Evolutionary conservation across 2,113 vertebrate species (phyloP), one percentile per base, ranked within the genome.

Genomic region (Paradisaea rubra): DNA sequence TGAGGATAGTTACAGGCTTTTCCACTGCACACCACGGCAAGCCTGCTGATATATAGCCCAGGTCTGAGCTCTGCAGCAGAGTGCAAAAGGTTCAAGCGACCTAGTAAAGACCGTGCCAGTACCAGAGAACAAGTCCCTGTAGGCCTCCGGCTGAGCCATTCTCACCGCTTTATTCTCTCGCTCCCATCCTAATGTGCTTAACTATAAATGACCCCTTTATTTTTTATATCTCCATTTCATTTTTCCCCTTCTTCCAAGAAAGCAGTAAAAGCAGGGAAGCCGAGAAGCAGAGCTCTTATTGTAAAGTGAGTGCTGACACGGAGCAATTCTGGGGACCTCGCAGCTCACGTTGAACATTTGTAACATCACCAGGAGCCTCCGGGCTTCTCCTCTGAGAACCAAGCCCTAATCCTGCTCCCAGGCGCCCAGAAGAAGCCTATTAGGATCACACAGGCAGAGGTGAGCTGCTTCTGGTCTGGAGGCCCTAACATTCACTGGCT

Each of bases 191-290:
- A 87, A 94, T 54, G 90, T 88, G 53, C 91, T 96, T 94, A 60
- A 81, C 84, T 93, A 93, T 92, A 88, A 96, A 95, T 86, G 84
- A 94, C 91, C 83, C 82, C 93, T 97, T 92, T 95, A 95, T 93
- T 93, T 91, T 91, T 87, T 92, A 94, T 86, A 74, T 72, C 77
- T 88, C 81, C 83, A 70, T 94, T 82, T 92, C 89, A 91, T 95
- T 91, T 92, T 86, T 27, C 53, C 80, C 88, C 52, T 81, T 64
- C 84, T 93, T 94, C 81, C 25, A 37, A 68, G 42, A 47, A 92
- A 86, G 86, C 83, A 57, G 91, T 88, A 88, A 88, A 86, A 86
- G 31, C 52, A 35, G 76, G 66, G 54, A 81, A 94, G 73, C 63
- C 0, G 20, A 84, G 79, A 89, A 84, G 88, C 81, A 53, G 91